These are phyloP conservation scores for Rhadina sibilatrix DNA, from an alignment of 2,113 vertebrate species.

Conservation along the genomic window DNA sequence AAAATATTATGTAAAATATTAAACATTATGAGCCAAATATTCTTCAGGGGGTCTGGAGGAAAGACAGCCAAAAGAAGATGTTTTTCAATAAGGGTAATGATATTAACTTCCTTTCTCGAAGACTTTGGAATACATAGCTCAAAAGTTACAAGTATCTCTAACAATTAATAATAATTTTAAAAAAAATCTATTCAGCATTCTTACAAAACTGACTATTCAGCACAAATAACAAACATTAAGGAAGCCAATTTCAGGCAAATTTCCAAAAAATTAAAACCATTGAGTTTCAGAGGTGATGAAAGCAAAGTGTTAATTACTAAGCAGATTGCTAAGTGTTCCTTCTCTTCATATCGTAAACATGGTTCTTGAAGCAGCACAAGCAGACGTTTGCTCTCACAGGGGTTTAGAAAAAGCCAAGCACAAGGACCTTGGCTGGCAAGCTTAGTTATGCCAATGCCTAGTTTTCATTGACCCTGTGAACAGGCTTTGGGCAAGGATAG, in stretches of 20 bases:
- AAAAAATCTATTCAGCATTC: not conserved
- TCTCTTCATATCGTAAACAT: not conserved
- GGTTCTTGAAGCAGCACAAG: not conserved
- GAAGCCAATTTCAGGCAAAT: not conserved
- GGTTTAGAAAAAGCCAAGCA: not conserved
- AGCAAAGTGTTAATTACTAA: not conserved
- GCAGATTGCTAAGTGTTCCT: not conserved
- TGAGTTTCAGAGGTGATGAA: not conserved
- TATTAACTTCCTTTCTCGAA: constrained; percentile 17
- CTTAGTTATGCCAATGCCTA: not conserved
- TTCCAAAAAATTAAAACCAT: not conserved
- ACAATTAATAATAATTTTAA: not conserved
- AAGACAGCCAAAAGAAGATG: constrained; percentile 17
- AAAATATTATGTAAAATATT: constrained; percentile 64
- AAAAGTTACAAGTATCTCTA: not conserved
- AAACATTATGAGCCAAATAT: constrained; percentile 43
- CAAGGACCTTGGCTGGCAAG: not conserved
- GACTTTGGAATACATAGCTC: not conserved
- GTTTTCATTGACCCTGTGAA: not conserved
- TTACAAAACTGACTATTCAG: not conserved
- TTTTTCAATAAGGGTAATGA: not conserved
- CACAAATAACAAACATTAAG: not conserved
- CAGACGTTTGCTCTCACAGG: not conserved
- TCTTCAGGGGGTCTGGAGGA: not conserved
- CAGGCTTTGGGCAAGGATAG: not conserved